phyloP scores from a whole-genome alignment of 2,888 invertebrate genomes.

The Cactoblastis cactorum region DNA sequence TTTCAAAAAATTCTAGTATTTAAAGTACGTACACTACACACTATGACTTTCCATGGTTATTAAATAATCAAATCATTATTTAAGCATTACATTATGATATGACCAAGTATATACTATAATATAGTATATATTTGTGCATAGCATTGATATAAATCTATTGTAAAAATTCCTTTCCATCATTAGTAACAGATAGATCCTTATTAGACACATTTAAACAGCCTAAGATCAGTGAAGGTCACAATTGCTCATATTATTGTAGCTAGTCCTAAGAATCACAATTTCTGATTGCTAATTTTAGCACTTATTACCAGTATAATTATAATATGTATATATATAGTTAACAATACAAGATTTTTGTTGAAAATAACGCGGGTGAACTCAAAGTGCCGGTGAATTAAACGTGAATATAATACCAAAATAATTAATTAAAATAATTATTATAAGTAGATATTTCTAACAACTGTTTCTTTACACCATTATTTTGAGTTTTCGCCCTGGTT shows the following conservation, averaged over 20 bases:
- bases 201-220: not conserved
- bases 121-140: too few species aligned
- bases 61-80: too few species aligned
- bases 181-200: not conserved
- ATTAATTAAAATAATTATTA: not conserved
- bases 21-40: too few species aligned
- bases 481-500: too few species aligned
- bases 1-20: too few species aligned
- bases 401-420: not conserved
- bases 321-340: not conserved
- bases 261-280: constrained; percentile 29
- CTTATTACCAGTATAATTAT: not conserved
- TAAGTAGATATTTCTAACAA: too few species aligned
- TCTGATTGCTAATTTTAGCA: constrained; percentile 20
- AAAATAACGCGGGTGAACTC: not conserved
- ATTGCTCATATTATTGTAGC: constrained; percentile 28
- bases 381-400: not conserved
- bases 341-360: constrained; percentile 1
- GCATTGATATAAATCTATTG: not conserved
- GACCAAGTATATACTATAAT: too few species aligned
- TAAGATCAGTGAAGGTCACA: constrained; percentile 17
- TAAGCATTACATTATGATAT: too few species aligned
- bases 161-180: not conserved
- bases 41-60: too few species aligned
- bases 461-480: too few species aligned